Evolutionary conservation across 2,888 invertebrate genomes (phyloP), one percentile per base, ranked within the genome.

Genomic region (Drosophila kuntzei): DNA sequence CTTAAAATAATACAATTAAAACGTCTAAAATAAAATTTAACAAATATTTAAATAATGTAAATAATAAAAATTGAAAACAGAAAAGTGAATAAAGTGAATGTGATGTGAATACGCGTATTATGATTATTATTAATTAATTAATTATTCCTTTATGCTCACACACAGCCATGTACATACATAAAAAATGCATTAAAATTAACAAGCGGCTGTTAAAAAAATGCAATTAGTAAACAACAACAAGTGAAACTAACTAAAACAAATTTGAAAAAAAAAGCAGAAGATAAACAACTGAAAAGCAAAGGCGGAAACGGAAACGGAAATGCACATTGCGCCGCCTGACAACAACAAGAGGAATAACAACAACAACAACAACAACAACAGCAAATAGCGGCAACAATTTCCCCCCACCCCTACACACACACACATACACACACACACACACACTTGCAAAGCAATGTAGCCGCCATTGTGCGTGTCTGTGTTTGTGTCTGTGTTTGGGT

Each of bases 111-210:
- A 18, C 9, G 18, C 5, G 18, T 12, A 18, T 39, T 67, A 57
- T 49, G 16, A 41, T 60, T 51, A 34, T 50, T 43, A 36, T 57
- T 54, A 1, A 32, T 36, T 49, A 44, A 16, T 6, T 6, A n/a
- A n/a, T 25, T 22, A 22, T n/a, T n/a, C 12, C 8, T 2, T 9
- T 16, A 9, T 22, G n/a, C n/a, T 18, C 53, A 18, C 44, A 47
- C 32, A 46, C 78, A 84, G 89, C 87, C 88, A 80, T 88, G 89
- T 88, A 82, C 60, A 87, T 82, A 84, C 54, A 76, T 61, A 71
- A 81, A 76, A 80, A 71, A 79, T 61, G 69, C 68, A 74, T 74
- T 60, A 65, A 68, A 64, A 63, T 59, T 61, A 61, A 66, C 39
- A 51, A 55, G 76, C 79, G 72, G 76, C 76, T 59, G 37, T 50